Evolutionary conservation across 2,113 vertebrate species (phyloP).

Genomic region (Toxotes jaculatrix): DNA sequence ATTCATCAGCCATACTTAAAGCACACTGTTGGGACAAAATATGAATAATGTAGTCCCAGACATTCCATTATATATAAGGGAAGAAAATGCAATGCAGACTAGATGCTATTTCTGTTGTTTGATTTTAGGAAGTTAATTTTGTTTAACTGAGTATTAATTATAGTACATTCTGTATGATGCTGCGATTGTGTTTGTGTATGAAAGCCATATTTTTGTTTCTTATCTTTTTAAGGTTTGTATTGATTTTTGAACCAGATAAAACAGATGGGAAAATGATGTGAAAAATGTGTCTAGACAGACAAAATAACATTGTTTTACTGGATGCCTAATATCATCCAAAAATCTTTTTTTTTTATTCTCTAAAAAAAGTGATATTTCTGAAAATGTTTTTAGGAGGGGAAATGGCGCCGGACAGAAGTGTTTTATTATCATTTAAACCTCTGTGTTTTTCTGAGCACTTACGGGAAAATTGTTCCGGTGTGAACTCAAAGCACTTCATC

Average conservation of each 20-base stretch:
- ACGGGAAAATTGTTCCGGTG: constrained; percentile 65
- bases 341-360: constrained; percentile 41
- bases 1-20: constrained; percentile 79
- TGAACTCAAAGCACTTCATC: constrained; percentile 81
- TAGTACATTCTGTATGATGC: constrained; percentile 69
- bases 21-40: constrained; percentile 79
- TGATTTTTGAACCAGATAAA: constrained; percentile 42
- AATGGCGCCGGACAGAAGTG: constrained; percentile 48
- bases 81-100: constrained; percentile 75
- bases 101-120: constrained; percentile 62
- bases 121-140: constrained; percentile 45
- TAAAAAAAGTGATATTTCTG: constrained; percentile 27
- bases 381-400: constrained; percentile 62
- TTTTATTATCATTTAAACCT: constrained; percentile 65
- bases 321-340: constrained; percentile 50
- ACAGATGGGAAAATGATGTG: constrained; percentile 28
- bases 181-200: constrained; percentile 72
- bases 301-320: constrained; percentile 50
- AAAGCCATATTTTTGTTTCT: constrained; percentile 80
- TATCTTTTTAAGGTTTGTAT: constrained; percentile 6
- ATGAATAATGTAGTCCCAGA: constrained; percentile 74
- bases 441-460: constrained; percentile 79
- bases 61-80: constrained; percentile 79
- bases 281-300: constrained; percentile 37
- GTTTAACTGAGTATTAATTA: constrained; percentile 72